A percentile compares a stretch with the other conserved stretches of the same genome.
These are phyloP conservation scores for Rhinogobius similis DNA, from an alignment of 2,113 vertebrate genomes.

Conservation along the genomic window DNA sequence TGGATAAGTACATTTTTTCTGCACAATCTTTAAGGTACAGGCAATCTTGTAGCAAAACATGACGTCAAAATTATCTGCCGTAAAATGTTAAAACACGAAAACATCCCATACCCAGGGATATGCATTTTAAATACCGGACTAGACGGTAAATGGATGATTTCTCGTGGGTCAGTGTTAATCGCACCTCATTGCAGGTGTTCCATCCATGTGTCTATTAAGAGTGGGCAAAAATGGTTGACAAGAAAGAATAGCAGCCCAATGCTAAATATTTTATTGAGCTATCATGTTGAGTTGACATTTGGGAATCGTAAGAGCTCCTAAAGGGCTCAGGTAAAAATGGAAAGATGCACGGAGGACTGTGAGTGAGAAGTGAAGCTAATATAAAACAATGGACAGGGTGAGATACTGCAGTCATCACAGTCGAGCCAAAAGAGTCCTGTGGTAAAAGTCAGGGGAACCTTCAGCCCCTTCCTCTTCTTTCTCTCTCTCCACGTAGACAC, in stretches of 20 bases:
- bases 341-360: not conserved
- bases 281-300: conserved; percentile 2
- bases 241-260: not conserved
- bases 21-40: no score
- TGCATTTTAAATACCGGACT: not conserved
- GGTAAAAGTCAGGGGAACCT: conserved; percentile 48
- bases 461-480: conserved; percentile 48
- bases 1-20: no score
- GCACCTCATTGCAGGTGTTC: not conserved
- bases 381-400: not conserved
- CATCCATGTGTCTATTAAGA: conserved; percentile 5
- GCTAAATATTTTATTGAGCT: not conserved
- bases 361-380: conserved; percentile 7
- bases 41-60: no score
- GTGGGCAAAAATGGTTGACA: conserved; percentile 7
- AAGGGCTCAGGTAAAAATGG: not conserved
- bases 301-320: not conserved
- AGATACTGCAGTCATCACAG: conserved; percentile 38
- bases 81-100: no score
- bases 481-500: conserved; percentile 61
- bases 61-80: no score
- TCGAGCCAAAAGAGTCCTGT: conserved; percentile 52
- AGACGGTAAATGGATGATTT: not conserved
- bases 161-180: conserved; percentile 6
- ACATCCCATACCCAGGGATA: not conserved